Base-by-base conservation (phyloP, 2,888 invertebrate species). In the Andrena chrysosceles region DNA sequence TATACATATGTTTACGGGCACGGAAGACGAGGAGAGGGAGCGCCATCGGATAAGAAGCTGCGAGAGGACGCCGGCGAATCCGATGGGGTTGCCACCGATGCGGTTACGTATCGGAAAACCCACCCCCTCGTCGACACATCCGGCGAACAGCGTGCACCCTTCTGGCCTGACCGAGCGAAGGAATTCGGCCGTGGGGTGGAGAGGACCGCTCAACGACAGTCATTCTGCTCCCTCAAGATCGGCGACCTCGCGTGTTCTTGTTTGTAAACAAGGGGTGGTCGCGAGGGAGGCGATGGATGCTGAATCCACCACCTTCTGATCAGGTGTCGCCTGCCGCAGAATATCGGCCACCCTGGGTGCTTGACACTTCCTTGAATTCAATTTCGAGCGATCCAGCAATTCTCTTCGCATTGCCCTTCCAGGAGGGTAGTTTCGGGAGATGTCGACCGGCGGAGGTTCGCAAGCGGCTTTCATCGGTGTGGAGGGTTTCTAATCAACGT, bases 1-100 rank as follows among this genome's bases (percentile, higher is more conserved):
- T 81, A 42, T 42, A 87, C 91, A 90, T 90, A 87, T 90, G 91
- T 91, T 91, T 89, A 89, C 90, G 83, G 81, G 84, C 87, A 89
- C 90, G 83, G 87, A 56, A 83, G 86, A 85, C 77, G 84, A 83
- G 77, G 42, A 66, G 73, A 77, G 69, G 49, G 63, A 62, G 60
- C 69, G 77, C 69, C 56, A 70, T 81, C 84, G 81, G 84, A 78
- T 84, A 86, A 85, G 86, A 80, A 83, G 76, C 64, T 54, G 79
- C 71, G 76, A 59, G 77, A 74, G 70, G 71, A 68, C 75, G 71
- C 31, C 63, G 80, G 52, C 49, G 74, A 81, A 56, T 10, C 56
- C 76, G 82, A 83, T 70, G 68, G 72, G 70, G 77, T 69, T 78
- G 72, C 54, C 74, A 68, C 72, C 83, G 83, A 77, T 62, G 70